Base-by-base conservation (phyloP, 2,113 vertebrate species). In the Takifugu bimaculatus region DNA sequence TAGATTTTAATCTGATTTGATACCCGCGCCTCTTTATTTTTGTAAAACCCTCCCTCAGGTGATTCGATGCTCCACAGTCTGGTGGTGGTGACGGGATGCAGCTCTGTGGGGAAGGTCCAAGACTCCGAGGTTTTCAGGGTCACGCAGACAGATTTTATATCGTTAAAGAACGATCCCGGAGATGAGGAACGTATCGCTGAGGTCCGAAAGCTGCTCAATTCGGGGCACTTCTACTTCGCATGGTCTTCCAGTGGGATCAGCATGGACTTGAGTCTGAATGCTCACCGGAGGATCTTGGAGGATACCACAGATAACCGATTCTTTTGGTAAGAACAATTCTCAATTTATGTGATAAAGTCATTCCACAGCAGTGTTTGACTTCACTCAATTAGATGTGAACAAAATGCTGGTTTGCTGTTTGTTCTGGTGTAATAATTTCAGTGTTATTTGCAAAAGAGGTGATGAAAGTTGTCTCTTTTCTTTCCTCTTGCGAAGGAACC, bases 61-160 rank as follows among this genome's bases (percentile, higher is more conserved):
- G 96, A 98, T 65, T 90, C 90, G 0, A 93, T 97, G 91, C 88
- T 97, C 5, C 94, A 96, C 88, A 98, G 97, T 57, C 87, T 99
- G 82, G 96, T 98, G 68, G 88, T 99, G 9, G 96, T 97, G 60
- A 95, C 96, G 0, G 97, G 97, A 7, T 99, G 96, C 74, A 98
- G 97, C 91, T 99, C 96, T 0, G 96, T 97, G 62, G 97, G 96
- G 6, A 98, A 96, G 72, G 95, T 99, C 65, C 96, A 98, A 83
- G 97, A 99, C 44, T 99, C 96, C 0, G 96, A 99, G 83, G 96
- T 99, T 35, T 98, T 99, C 83, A 90, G 96, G 60, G 95, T 99
- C 60, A 99, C 94, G n/a, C 94, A 93, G 73, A 98, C 96, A 0
- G 96, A 99, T 20, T 94, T 99, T 39, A 91, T 99, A 60, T 96